Conservation (phyloP, 2,113 vertebrate genomes). For the Donacobius atricapilla region DNA sequence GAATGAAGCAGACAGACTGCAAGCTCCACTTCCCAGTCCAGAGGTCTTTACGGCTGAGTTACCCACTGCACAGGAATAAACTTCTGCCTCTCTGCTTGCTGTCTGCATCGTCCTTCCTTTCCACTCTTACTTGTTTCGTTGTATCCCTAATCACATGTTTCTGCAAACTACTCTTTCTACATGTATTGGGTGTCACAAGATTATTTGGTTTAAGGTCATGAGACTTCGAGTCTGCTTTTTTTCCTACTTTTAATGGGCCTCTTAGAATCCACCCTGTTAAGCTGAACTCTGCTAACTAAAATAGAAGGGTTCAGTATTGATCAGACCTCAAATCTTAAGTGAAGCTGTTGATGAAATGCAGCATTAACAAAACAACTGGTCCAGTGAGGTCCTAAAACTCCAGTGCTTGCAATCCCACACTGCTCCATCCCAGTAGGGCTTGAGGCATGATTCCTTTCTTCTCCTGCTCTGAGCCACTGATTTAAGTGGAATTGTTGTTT, state of each 20-base stretch:
- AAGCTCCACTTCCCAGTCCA: background rate
- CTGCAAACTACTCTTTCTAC: background rate
- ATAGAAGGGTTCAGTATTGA: background rate
- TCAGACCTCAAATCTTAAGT: background rate
- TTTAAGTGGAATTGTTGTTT: background rate
- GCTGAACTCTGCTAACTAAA: background rate
- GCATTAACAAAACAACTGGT: background rate
- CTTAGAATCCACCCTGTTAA: background rate
- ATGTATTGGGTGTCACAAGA: background rate
- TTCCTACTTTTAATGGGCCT: background rate
- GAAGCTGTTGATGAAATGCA: background rate
- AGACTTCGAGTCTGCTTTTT: background rate
- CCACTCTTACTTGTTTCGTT: background rate
- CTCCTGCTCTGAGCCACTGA: background rate
- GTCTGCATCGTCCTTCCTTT: background rate
- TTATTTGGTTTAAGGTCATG: constrained; percentile 14
- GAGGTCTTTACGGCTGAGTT: background rate
- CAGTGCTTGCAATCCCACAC: background rate
- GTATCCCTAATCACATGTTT: constrained; percentile 13
- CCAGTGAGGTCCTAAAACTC: background rate
- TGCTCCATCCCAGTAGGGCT: background rate
- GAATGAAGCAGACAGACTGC: background rate
- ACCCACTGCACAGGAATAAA: background rate
- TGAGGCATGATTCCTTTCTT: background rate
- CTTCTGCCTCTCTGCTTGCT: background rate